Evolutionary conservation across 2,888 invertebrate species (phyloP).

Genomic region (Cyaniris semiargus): DNA sequence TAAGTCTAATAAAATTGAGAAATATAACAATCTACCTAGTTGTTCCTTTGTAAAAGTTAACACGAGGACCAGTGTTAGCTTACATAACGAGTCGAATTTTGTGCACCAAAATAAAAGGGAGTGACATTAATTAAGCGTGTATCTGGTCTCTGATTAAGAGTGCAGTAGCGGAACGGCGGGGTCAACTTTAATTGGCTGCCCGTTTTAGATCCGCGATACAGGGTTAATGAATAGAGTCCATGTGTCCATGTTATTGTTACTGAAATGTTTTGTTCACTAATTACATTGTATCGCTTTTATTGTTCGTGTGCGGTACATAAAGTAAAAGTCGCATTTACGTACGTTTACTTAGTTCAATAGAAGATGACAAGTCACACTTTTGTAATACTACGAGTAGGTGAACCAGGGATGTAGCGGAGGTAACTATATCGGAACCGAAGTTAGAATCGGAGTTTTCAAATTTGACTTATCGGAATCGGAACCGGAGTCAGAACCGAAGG

Average conservation of each 20-base stretch:
- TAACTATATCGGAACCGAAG: too few species aligned
- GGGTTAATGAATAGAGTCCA: constrained; percentile 72
- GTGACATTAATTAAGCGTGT: constrained; percentile 76
- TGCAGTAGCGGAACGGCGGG: constrained; percentile 70
- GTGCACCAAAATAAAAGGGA: constrained; percentile 66
- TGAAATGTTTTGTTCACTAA: constrained; percentile 63
- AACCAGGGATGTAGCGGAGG: too few species aligned
- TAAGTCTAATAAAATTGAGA: too few species aligned
- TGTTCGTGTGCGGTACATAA: neutral
- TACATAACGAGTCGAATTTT: constrained; percentile 34
- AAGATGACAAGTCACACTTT: too few species aligned
- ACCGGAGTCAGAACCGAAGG: too few species aligned
- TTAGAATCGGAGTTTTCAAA: too few species aligned
- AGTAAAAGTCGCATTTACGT: neutral
- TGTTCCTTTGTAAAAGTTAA: neutral
- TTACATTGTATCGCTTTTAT: constrained; percentile 47
- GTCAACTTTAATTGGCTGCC: constrained; percentile 75
- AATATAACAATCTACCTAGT: neutral
- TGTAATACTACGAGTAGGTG: too few species aligned
- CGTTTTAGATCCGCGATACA: constrained; percentile 74
- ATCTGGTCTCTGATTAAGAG: constrained; percentile 76
- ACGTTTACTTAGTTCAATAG: neutral
- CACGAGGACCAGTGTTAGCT: neutral
- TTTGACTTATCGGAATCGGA: too few species aligned
- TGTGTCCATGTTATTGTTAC: constrained; percentile 68